Evolutionary conservation across 2,888 invertebrate genomes (phyloP), one percentile per base, ranked within the genome.

Genomic region (Tinea trinotella): DNA sequence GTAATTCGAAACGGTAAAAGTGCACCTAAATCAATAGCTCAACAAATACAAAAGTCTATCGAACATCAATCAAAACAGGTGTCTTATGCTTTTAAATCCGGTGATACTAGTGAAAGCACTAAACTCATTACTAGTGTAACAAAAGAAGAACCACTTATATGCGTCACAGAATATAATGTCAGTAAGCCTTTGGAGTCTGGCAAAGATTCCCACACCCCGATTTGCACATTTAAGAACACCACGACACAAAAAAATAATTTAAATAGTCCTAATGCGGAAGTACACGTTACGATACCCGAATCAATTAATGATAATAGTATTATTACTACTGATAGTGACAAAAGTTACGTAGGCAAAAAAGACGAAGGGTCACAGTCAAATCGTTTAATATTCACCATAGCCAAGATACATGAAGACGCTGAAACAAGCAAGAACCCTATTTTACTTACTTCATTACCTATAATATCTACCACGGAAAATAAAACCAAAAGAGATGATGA

Each of bases 371-470:
- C 24, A 24, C 24, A 6, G 2, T 13, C 50, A 2, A 24, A 24
- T 50, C 74, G 83, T 18, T 62, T 83, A 57, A 84, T 85, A 60
- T 84, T 85, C 60, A 85, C 84, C 15, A 84, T 82, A n/a, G 85
- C 85, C 5, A 85, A 83, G 72, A 85, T 84, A 60, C 82, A 83
- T 54, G 66, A 72, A 1, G 76, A 81, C 58, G 70, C 66, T 40
- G 76, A 76, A 67, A 77, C 72, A 59, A 62, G 71, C 13, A 77
- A 78, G 72, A 79, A 82, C 63, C 77, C 80, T 34, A 63, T 81
- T 53, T 79, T 81, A 61, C 67, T 78, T 34, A 80, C 76, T 24
- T 68, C 79, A 20, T 73, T 71, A 20, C 83, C 84, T 49, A 82
- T 84, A 62, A 60, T 75, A 58, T 83, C 83, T 22, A 80, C 81